Base-by-base conservation (phyloP, 2,888 invertebrate species). In the Linnaemya tessellans region DNA sequence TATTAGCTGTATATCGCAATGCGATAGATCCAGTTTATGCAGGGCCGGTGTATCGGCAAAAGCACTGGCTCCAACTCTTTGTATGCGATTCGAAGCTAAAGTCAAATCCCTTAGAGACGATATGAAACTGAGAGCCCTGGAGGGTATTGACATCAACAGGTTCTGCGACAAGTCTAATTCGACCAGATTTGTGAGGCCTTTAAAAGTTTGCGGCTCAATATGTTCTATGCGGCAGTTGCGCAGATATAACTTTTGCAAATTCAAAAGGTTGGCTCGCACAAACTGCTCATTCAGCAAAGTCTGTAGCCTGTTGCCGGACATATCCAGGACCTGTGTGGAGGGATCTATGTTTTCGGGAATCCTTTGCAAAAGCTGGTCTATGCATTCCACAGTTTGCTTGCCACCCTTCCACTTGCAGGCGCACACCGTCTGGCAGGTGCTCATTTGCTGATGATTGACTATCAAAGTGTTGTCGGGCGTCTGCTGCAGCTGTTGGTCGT, bases 401-500 rank as follows among this genome's bases (percentile, higher is more conserved):
- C 98, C 98, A 89, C 96, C 96, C 93, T 97, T 97, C 98, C 98
- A 98, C 93, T 97, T 98, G 93, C 98, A 98, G 89, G 95, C 94
- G 93, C 98, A 98, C 88, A 95, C 95, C 58, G 94, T 94, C 82
- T 97, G 97, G 35, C 92, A 92, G 80, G 90, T 92, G 87, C 91
- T 92, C 80, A 91, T 79, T 80, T 89, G 89, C 81, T 89, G 89
- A n/a, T 88, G 88, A 62, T 86, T 86, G n/a, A 88, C 84, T 70
- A 88, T 88, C 77, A 88, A 84, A 30, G 87, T 85, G 58, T 89
- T 88, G 38, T 90, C 89, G 7, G 46, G 77, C 8, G 89, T 73
- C 86, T 88, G 64, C 77, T 87, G 81, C 13, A 80, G 62, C 65
- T 80, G 87, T 20, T 43, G 86, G 1, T 80, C 79, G 25, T 75